A percentile compares a stretch with the other conserved stretches of the same genome.
phyloP scores from a whole-genome alignment of 2,113 vertebrate species.

The Neotragus moschatus region DNA sequence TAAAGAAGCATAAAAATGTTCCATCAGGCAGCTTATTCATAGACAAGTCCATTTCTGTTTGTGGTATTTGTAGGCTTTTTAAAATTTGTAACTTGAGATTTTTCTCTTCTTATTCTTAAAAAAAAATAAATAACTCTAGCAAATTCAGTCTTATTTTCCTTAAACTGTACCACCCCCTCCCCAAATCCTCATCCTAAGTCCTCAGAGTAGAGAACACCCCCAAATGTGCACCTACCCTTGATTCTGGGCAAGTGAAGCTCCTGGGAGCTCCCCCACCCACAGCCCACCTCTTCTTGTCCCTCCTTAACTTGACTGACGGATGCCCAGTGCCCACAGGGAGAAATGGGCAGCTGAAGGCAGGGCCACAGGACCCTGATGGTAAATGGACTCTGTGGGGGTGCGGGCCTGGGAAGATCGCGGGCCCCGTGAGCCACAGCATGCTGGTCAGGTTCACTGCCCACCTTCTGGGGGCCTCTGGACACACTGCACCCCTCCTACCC shows the following conservation, averaged over 20 bases:
- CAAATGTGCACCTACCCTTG: not conserved
- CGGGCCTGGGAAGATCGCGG: rapidly evolving
- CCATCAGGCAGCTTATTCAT: not conserved
- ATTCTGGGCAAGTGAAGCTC: not conserved
- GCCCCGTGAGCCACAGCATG: rapidly evolving
- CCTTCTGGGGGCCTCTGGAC: not conserved
- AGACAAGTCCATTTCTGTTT: not conserved
- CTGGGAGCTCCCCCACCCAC: rapidly evolving
- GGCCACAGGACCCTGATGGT: not conserved
- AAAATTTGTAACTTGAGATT: not conserved
- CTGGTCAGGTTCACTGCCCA: not conserved
- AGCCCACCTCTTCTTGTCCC: not conserved
- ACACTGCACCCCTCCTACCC: not conserved
- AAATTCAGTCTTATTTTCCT: not conserved
- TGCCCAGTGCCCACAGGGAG: not conserved
- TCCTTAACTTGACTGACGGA: not conserved
- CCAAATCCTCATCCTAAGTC: not conserved
- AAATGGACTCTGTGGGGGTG: not conserved
- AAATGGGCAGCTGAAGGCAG: not conserved
- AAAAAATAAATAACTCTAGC: not conserved
- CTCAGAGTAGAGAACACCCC: not conserved
- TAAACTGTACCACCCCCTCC: not conserved
- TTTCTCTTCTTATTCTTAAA: not conserved
- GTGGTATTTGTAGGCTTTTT: not conserved
- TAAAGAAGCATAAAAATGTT: not conserved